Percentiles rank a stretch among this genome's conserved stretches.
Conservation (phyloP, 2,797 vertebrate species). For the Betta splendens region DNA sequence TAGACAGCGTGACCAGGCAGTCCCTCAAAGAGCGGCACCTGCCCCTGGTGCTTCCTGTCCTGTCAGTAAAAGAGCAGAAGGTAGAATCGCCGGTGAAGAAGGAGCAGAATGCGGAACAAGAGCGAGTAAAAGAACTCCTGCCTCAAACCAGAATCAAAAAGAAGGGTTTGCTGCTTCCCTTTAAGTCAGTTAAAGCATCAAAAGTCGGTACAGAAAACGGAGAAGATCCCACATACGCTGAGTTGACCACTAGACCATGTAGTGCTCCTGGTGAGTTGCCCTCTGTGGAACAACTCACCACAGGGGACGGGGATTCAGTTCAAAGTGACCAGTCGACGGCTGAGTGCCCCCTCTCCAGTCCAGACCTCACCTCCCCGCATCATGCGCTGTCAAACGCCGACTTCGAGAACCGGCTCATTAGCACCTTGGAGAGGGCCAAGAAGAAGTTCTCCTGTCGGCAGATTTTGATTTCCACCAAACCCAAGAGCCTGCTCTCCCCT, state of each 20-base stretch:
- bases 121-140: conserved; percentile 34
- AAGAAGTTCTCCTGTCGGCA: conserved; percentile 74
- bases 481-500: conserved; percentile 58
- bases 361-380: conserved; percentile 58
- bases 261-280: conserved; percentile 51
- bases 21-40: conserved; percentile 68
- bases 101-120: conserved; percentile 35
- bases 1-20: conserved; percentile 42
- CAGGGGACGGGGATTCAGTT: conserved; percentile 37
- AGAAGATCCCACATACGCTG: conserved; percentile 54
- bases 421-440: conserved; percentile 79
- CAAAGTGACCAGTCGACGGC: conserved; percentile 50
- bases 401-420: conserved; percentile 58
- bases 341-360: conserved; percentile 52
- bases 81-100: conserved; percentile 22
- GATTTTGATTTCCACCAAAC: conserved; percentile 60
- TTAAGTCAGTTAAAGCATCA: conserved; percentile 67
- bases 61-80: conserved; percentile 46
- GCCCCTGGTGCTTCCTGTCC: conserved; percentile 72
- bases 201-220: conserved; percentile 49
- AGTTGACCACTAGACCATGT: conserved; percentile 59
- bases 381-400: conserved; percentile 34
- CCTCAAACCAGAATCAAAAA: conserved; percentile 69
- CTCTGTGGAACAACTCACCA: conserved; percentile 26
- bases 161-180: conserved; percentile 75